Evolutionary conservation across 2,113 vertebrate species (phyloP), one percentile per base, ranked within the genome.

Genomic region (Apistogramma diplotaenia): DNA sequence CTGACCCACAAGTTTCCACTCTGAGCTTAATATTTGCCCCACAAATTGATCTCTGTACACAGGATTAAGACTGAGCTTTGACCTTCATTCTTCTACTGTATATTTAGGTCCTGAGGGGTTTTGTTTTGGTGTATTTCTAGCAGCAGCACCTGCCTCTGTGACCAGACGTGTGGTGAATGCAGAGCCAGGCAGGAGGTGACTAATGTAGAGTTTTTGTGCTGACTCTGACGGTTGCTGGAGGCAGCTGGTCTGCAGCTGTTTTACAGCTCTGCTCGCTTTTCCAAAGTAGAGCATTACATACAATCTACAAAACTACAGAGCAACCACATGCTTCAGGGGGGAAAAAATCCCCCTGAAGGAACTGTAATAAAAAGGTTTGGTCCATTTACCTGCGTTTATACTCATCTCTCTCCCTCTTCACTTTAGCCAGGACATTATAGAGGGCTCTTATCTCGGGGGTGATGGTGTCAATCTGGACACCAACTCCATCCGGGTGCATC

Each of bases 401-500:
- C 89, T 99, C 98, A 54, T 99, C 98, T 33, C 98, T 93, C 88
- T 99, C 98, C 77, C 98, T 88, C 94, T 98, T 99, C 88, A 99
- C 98, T 93, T 99, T 99, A 87, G 96, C 97, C 95, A 99, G 93
- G 59, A 99, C 98, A 76, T 99, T 99, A 91, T 99, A 99, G 43
- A 99, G 96, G 2, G 98, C 98, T n/a, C 98, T 95, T 88, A 99
- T 98, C 94, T 99, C 98, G 0, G 98, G 98, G 21, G 98, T 99
- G 94, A 99, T 99, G 93, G 98, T 99, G 93, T 99, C 98, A 49
- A 98, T 99, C 95, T 99, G 98, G 76, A 99, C 98, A 3, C 98
- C 98, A 5, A 99, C 98, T 6, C 98, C 98, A 43, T 99, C 98
- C 2, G 97, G 97, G 79, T 99, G 98, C 23, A 96, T 90, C 98